phyloP scores from a whole-genome alignment of 30 jellyfish, hydroid and myxozoan species.

The Sanderia malayensis region DNA sequence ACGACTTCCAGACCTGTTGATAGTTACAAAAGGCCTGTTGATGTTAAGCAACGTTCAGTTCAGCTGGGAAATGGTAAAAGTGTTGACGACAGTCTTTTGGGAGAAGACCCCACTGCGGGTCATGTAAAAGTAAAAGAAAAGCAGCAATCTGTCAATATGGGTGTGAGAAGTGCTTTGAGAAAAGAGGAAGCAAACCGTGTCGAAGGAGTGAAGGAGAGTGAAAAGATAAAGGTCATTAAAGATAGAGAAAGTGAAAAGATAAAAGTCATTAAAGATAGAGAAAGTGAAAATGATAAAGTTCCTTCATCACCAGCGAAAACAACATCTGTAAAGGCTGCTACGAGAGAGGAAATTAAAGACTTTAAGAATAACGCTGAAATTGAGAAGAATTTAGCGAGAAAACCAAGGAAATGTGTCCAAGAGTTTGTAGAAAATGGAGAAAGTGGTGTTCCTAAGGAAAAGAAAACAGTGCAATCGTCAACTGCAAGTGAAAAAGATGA shows the following conservation, averaged over 20 bases:
- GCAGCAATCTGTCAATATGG: slow-evolving; percentile 31
- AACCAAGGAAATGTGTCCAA: too few species aligned
- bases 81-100: slow-evolving; percentile 32
- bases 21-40: slow-evolving; percentile 27
- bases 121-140: slow-evolving; percentile 27
- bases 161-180: background rate
- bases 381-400: background rate
- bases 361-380: too few species aligned
- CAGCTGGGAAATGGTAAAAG: slow-evolving; percentile 22
- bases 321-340: background rate
- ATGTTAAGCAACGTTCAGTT: slow-evolving; percentile 3
- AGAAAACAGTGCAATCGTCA: background rate
- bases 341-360: background rate
- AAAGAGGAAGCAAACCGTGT: background rate
- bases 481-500: background rate
- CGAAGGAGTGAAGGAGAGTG: background rate
- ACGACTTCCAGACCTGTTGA: slow-evolving; percentile 50
- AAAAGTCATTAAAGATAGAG: background rate
- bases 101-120: slow-evolving; percentile 18
- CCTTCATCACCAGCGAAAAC: background rate
- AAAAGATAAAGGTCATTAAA: background rate
- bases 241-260: background rate
- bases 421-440: background rate
- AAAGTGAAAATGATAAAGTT: background rate
- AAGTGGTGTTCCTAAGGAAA: background rate